Evolutionary conservation across 2,797 vertebrate genomes (phyloP), one percentile per base, ranked within the genome.

Genomic region (Merluccius polli): DNA sequence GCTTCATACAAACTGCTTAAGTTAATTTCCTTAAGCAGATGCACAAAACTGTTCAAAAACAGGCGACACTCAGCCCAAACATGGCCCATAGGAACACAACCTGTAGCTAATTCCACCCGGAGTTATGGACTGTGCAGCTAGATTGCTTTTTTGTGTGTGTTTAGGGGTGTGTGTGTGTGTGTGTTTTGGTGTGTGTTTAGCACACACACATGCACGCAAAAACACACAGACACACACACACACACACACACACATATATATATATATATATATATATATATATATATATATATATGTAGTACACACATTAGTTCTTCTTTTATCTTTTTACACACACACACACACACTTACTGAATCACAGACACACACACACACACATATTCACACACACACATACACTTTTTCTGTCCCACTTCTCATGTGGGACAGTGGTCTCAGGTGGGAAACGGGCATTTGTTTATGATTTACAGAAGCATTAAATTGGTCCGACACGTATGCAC

Each of bases 381-480:
- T 68, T 65, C 70, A 38, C 48, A 67, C 29, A 4, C 31, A 73
- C 38, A 71, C 21, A 75, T 75, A 79, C 29, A 27, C 9, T 75
- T 12, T 69, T 68, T 83, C 76, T 88, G 87, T 70, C 81, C 80
- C 75, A 85, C 59, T 86, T 86, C 71, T 71, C 71, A 72, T 83
- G 24, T 82, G 74, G 67, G 81, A 75, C 69, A 78, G 33, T 76
- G 77, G 73, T 84, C 83, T 80, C 81, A 79, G 32, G 78, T 90
- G 84, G 35, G 48, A 11, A 74, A 75, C 59, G 13, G 67, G 73
- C 70, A 48, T 78, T 85, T 86, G 78, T 82, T 82, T 73, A 78
- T 79, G 18, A 78, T 80, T 85, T 79, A 81, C 71, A 3, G 5
- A 82, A 81, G 75, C 74, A 76, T 81, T 70, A 59, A 79, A 52